A percentile compares a stretch with the other conserved stretches of the same genome.
These are phyloP conservation scores for Nasonia vitripennis DNA, from an alignment of 1,140 invertebrate genomes.

Conservation along the genomic window DNA sequence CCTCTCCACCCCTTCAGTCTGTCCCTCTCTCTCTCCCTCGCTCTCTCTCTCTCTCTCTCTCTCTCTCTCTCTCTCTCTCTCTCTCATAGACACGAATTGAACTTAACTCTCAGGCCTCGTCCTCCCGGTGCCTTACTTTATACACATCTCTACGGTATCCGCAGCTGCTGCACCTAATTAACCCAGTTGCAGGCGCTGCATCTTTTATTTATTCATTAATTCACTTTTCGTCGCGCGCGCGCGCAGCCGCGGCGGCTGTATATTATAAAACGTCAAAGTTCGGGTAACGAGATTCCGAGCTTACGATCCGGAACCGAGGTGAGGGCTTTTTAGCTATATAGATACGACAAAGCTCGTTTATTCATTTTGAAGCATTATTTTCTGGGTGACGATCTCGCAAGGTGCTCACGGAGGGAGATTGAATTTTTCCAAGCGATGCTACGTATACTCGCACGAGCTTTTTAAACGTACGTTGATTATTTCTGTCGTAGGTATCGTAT, in stretches of 20 bases:
- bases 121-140: constrained; percentile 16
- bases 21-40: not conserved
- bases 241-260: not conserved
- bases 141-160: not conserved
- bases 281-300: not conserved
- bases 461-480: too few relatives aligned
- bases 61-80: too few relatives aligned
- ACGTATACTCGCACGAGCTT: too few relatives aligned
- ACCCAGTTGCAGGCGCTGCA: not conserved
- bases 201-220: constrained; percentile 46
- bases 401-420: too few relatives aligned
- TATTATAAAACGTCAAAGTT: constrained; percentile 30
- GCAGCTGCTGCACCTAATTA: constrained; percentile 43
- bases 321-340: too few relatives aligned
- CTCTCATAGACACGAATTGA: constrained; percentile 44
- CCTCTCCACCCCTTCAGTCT: too few relatives aligned
- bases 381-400: too few relatives aligned
- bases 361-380: too few relatives aligned
- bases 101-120: constrained; percentile 28
- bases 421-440: too few relatives aligned
- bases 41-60: too few relatives aligned
- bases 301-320: not conserved
- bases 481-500: too few relatives aligned
- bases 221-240: not conserved
- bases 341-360: too few relatives aligned